Evolutionary conservation across 2,797 vertebrate genomes (phyloP).

Genomic region (Ctenochaetus hawaiiensis): DNA sequence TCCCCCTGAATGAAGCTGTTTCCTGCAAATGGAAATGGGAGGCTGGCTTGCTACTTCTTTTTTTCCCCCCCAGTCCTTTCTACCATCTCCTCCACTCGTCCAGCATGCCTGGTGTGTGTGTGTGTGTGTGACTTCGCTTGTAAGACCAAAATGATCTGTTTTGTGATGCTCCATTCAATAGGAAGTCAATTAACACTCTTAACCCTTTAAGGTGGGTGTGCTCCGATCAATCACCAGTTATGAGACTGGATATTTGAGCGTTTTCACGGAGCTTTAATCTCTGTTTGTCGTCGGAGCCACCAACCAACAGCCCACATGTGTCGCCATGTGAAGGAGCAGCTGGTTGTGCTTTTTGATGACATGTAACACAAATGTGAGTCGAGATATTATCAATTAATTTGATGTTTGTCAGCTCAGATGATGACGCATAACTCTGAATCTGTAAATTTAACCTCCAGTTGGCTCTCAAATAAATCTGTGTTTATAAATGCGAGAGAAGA

Average conservation of each 20-base stretch:
- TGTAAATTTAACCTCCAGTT: slow-evolving; percentile 7
- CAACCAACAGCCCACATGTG: slow-evolving; percentile 4
- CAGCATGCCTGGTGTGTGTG: slow-evolving; percentile 23
- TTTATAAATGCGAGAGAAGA: slow-evolving; percentile 21
- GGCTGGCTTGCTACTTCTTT: slow-evolving; percentile 34
- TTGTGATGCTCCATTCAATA: background rate
- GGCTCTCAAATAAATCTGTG: slow-evolving; percentile 1
- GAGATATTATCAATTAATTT: slow-evolving; percentile 17
- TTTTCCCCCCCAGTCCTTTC: slow-evolving; percentile 11
- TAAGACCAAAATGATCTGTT: background rate
- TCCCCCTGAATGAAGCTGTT: slow-evolving; percentile 48
- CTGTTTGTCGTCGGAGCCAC: background rate
- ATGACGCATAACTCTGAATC: slow-evolving; percentile 30
- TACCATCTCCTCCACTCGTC: background rate
- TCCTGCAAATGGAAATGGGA: slow-evolving; percentile 50
- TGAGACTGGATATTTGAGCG: background rate
- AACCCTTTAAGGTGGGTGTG: slow-evolving; percentile 3
- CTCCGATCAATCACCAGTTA: slow-evolving; percentile 16
- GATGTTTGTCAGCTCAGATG: background rate
- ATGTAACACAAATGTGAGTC: slow-evolving; percentile 25
- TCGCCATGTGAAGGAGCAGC: slow-evolving; percentile 21
- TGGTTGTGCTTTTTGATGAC: slow-evolving; percentile 15
- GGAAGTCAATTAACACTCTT: slow-evolving; percentile 10
- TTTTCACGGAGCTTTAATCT: slow-evolving; percentile 18
- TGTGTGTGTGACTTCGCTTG: no score